Conservation (phyloP, 2,797 vertebrate genomes). For the Peromyscus eremicus region DNA sequence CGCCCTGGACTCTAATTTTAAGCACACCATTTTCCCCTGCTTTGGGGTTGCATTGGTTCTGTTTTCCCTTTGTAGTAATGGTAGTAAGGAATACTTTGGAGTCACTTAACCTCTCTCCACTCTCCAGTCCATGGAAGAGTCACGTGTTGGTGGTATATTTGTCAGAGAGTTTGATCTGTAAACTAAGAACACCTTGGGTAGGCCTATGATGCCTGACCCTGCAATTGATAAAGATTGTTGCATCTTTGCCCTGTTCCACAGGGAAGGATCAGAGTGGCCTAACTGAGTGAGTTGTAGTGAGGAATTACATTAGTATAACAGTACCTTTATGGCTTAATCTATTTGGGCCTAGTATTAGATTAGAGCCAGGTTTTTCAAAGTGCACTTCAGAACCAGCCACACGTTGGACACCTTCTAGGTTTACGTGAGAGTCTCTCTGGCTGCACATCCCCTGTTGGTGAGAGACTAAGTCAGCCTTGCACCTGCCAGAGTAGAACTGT, state of each 20-base stretch:
- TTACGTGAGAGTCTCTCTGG: not conserved
- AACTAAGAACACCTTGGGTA: constrained; percentile 8
- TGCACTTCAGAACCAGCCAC: not conserved
- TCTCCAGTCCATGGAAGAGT: not conserved
- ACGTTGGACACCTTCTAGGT: not conserved
- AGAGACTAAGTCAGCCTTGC: not conserved
- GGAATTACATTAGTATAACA: not conserved
- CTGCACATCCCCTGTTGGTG: not conserved
- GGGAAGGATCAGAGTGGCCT: not conserved
- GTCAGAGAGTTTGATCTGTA: constrained; percentile 39
- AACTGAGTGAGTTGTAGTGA: not conserved
- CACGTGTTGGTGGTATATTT: constrained; percentile 16
- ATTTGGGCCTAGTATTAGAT: constrained; percentile 1
- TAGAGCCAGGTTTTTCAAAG: not conserved
- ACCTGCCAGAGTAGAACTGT: not conserved
- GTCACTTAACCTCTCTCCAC: not conserved
- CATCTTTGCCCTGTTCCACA: not conserved
- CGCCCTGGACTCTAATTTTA: constrained; percentile 31
- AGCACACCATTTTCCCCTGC: not conserved
- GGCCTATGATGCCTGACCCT: not conserved
- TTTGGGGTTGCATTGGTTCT: not conserved
- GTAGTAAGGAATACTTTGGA: not conserved
- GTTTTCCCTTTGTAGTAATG: not conserved
- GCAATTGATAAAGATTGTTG: not conserved
- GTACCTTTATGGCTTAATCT: not conserved